A percentile compares a stretch with the other conserved stretches of the same genome.
Conservation (phyloP, 2,113 vertebrate genomes). For the Pseudorhombus dupliciocellatus region DNA sequence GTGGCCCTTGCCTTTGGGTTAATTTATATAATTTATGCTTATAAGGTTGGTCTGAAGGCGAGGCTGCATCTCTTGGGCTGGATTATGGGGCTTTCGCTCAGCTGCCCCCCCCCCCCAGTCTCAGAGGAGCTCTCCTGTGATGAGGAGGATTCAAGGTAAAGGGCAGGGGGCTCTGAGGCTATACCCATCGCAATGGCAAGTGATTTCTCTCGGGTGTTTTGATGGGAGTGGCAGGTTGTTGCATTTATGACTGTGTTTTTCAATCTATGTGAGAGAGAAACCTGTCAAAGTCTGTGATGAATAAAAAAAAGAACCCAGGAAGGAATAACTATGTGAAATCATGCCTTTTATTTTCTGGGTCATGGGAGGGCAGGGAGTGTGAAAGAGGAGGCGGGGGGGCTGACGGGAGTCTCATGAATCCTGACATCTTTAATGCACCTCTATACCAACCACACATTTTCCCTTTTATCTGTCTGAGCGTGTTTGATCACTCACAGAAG, state of each 20-base stretch:
- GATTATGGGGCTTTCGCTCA: constrained; percentile 51
- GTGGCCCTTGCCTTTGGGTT: constrained; percentile 31
- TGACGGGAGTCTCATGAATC: constrained; percentile 2
- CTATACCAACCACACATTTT: constrained; percentile 5
- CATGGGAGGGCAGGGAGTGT: neutral
- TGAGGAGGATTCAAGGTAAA: constrained; percentile 61
- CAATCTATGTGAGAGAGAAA: neutral
- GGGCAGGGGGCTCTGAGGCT: constrained; percentile 44
- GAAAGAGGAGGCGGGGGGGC: neutral
- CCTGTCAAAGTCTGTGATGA: neutral
- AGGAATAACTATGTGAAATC: neutral
- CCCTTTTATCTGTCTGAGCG: neutral
- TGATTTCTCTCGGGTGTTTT: constrained; percentile 55
- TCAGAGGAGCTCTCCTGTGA: constrained; percentile 51
- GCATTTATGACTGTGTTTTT: constrained; percentile 40
- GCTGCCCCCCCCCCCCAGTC: constrained; percentile 43
- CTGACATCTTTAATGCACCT: constrained; percentile 19
- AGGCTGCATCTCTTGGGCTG: constrained; percentile 37
- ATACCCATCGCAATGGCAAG: constrained; percentile 10
- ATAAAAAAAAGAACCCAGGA: neutral
- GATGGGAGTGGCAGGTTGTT: constrained; percentile 22
- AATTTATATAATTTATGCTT: constrained; percentile 57
- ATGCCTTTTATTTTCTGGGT: constrained; percentile 8
- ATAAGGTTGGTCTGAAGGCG: constrained; percentile 31
- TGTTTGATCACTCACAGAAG: constrained; percentile 25